A percentile compares a stretch with the other conserved stretches of the same genome.
Evolutionary conservation across 2,113 vertebrate species (phyloP).

Genomic region (Oryctolagus cuniculus): DNA sequence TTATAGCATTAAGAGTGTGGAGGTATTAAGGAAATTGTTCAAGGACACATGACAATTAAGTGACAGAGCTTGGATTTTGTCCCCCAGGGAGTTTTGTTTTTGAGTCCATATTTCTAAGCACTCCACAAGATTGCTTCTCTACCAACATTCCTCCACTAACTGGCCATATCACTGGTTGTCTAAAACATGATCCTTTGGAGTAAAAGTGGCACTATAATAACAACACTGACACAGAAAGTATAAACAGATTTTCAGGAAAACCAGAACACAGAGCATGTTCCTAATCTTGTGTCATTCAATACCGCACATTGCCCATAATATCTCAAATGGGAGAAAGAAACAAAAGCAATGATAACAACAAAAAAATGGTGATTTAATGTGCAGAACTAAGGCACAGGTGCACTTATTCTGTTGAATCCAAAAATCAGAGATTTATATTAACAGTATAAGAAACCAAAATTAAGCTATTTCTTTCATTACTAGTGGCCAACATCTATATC

Average conservation of each 20-base stretch:
- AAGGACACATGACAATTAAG: not conserved
- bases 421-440: not conserved
- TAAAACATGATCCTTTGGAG: not conserved
- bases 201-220: not conserved
- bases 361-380: too few species aligned
- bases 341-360: too few species aligned
- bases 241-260: not conserved
- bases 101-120: not conserved
- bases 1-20: not conserved
- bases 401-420: not conserved
- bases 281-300: not conserved
- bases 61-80: not conserved
- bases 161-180: not conserved
- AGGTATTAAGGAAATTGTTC: not conserved
- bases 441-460: constrained; percentile 24
- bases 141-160: not conserved
- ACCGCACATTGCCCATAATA: not conserved
- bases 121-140: not conserved
- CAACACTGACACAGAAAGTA: not conserved
- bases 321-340: not conserved
- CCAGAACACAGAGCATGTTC: not conserved
- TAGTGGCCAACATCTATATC: not conserved
- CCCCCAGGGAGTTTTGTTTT: not conserved
- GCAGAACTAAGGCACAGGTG: not conserved
- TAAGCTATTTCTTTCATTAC: not conserved